Base-by-base conservation (phyloP, 2,888 invertebrate species). In the Leptogaster cylindrica region DNA sequence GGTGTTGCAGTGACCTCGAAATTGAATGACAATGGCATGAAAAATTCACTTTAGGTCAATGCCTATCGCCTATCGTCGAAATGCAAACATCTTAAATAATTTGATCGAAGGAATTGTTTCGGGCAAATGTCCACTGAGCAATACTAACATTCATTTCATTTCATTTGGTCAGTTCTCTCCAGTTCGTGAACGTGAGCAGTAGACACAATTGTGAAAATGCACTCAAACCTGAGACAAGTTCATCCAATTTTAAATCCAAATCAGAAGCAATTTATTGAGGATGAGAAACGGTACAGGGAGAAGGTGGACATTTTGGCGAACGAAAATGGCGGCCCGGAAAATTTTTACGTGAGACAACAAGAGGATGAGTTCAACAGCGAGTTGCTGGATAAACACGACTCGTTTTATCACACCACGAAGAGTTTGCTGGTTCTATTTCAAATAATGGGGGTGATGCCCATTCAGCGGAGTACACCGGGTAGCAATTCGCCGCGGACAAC, bases 401-500 rank as follows among this genome's bases (percentile, higher is more conserved):
- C 86, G 66, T 90, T 89, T 74, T 89, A 89, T 74, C 79, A 86
- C 12, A 89, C 85, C 0, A 90, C 89, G 0, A 89, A 88, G 76
- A 89, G 89, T 73, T 77, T 90, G 44, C 77, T 90, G 70, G 87
- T 88, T 0, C 79, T 90, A 3, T 90, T 90, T 74, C 89, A 90
- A 77, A 87, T 89, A 41, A 89, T 88, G 89, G 89, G 89, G 2
- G 83, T 89, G 0, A 89, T 89, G 89, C 89, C 89, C 0, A 88
- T 90, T 41, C 88, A 88, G 83, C 83, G 89, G 44, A 86, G 86
- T 50, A 83, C 86, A 2, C 83, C 81, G 73, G 81, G 81, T 75
- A 67, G 79, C 75, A 78, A 83, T 78, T 63, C 82, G 77, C 69
- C 82, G 71, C 73, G 86, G 0, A 87, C 87, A 0, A 86, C 85